phyloP scores from a whole-genome alignment of 1,140 invertebrate genomes.

The Notospermus geniculatus region DNA sequence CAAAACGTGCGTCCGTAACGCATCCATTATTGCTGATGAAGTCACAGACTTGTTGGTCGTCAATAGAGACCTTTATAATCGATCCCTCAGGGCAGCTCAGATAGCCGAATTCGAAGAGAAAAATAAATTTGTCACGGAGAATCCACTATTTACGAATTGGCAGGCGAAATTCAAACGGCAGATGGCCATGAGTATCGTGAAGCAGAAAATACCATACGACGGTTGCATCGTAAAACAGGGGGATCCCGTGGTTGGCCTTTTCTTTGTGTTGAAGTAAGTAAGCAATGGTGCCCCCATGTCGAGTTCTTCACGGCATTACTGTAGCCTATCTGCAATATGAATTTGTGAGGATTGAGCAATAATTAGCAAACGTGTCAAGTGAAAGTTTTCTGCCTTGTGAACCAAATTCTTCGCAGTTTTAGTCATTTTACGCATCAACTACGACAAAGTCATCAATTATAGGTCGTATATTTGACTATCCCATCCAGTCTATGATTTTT shows the following conservation, averaged over 20 bases:
- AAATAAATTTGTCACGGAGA: slow-evolving; percentile 38
- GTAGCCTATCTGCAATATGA: no score
- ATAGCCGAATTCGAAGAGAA: slow-evolving; percentile 41
- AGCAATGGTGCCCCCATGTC: no score
- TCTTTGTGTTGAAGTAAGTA: slow-evolving; percentile 42
- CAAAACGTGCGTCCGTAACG: slow-evolving; percentile 44
- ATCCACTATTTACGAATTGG: slow-evolving; percentile 39
- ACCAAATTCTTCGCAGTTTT: no score
- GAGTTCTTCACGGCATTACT: no score
- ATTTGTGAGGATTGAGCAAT: no score
- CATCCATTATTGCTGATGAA: slow-evolving; percentile 45
- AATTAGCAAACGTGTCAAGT: no score
- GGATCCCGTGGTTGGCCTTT: slow-evolving; percentile 30
- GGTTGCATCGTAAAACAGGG: slow-evolving; percentile 36
- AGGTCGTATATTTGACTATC: no score
- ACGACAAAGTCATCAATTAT: no score
- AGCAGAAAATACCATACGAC: slow-evolving; percentile 37
- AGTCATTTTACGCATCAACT: no score
- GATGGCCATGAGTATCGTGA: slow-evolving; percentile 39
- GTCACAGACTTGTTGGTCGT: slow-evolving; percentile 44
- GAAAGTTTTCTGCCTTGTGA: no score
- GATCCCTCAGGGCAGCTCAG: slow-evolving; percentile 40
- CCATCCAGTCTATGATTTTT: no score
- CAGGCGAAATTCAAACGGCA: slow-evolving; percentile 38
- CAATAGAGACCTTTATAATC: slow-evolving; percentile 41